Evolutionary conservation across 2,113 vertebrate genomes (phyloP).

Genomic region (Lophotis ruficrista): DNA sequence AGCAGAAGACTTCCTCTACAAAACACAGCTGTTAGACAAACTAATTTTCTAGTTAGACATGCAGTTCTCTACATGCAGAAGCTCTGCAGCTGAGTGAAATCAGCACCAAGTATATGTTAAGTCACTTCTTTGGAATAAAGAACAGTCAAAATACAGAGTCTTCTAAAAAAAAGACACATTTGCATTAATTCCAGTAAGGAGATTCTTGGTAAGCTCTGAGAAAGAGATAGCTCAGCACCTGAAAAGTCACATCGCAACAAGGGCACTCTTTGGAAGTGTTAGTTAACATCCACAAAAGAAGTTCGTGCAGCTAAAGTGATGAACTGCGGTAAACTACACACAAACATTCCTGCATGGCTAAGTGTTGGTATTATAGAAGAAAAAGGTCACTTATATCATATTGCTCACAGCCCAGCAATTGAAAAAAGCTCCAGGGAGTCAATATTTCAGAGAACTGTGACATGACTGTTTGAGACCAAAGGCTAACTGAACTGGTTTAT

Average conservation of each 20-base stretch:
- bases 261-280: background rate
- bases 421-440: background rate
- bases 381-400: background rate
- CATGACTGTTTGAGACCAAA: background rate
- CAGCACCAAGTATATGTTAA: background rate
- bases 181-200: background rate
- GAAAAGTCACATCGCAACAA: background rate
- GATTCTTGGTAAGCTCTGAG: background rate
- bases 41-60: constrained; percentile 13
- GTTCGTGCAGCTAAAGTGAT: background rate
- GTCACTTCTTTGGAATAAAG: background rate
- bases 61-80: constrained; percentile 46
- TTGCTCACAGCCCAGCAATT: background rate
- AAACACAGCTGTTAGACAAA: constrained; percentile 21
- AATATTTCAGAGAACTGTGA: background rate
- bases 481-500: background rate
- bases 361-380: background rate
- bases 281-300: background rate
- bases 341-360: background rate
- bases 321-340: background rate
- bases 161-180: background rate
- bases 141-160: background rate
- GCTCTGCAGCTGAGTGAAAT: background rate
- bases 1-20: background rate
- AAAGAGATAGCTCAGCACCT: background rate